phyloP scores from a whole-genome alignment of 2,888 invertebrate genomes.

The Rhagium mordax region DNA sequence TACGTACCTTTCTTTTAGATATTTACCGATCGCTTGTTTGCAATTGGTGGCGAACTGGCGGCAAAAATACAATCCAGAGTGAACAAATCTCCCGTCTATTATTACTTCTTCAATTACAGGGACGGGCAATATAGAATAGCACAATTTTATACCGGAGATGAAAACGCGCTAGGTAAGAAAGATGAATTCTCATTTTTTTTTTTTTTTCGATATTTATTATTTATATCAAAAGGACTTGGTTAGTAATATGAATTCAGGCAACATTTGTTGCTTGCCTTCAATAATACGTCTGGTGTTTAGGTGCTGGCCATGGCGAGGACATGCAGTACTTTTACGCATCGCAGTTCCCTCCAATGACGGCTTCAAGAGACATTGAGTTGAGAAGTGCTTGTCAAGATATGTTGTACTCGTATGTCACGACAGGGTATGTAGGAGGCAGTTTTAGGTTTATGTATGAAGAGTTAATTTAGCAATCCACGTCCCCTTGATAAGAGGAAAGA shows the following conservation, averaged over 20 bases:
- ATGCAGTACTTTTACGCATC: neutral
- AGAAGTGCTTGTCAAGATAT: neutral
- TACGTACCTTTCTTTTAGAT: slow-evolving; percentile 72
- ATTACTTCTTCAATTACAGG: slow-evolving; percentile 3
- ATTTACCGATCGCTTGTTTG: slow-evolving; percentile 77
- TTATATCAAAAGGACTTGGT: too few species aligned
- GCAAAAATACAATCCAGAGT: slow-evolving; percentile 54
- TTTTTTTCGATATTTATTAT: too few species aligned
- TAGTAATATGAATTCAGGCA: too few species aligned
- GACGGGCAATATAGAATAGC: slow-evolving; percentile 8
- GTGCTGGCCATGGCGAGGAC: neutral
- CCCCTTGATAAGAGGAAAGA: too few species aligned
- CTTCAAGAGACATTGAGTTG: neutral
- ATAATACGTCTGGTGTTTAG: too few species aligned
- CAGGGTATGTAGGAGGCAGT: slow-evolving; percentile 12
- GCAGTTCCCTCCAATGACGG: neutral
- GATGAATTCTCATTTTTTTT: too few species aligned
- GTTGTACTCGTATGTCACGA: slow-evolving; percentile 7
- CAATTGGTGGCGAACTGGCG: slow-evolving; percentile 54
- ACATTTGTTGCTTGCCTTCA: too few species aligned
- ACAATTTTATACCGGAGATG: neutral
- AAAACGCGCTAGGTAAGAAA: too few species aligned
- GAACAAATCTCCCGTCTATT: slow-evolving; percentile 54
- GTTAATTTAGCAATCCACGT: too few species aligned
- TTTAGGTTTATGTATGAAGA: too few species aligned